Percentiles rank a stretch among this genome's conserved stretches.
These are phyloP conservation scores for Acipenser ruthenus DNA, from an alignment of 2,797 vertebrate genomes.

Conservation along the genomic window DNA sequence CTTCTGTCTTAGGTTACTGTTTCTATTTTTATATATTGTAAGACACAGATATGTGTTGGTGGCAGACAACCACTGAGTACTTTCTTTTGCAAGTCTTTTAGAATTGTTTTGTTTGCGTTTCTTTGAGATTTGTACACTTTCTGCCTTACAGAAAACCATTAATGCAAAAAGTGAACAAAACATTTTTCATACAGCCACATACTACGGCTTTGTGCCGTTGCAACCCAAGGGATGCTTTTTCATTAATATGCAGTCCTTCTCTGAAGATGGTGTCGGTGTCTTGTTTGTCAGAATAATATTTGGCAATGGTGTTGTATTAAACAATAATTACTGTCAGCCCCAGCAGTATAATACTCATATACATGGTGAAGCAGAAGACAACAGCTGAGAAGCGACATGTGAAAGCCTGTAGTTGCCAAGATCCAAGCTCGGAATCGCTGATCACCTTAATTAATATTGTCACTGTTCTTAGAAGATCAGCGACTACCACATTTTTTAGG, in stretches of 20 bases:
- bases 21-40: no score
- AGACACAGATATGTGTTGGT: constrained; percentile 58
- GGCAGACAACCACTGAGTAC: constrained; percentile 63
- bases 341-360: constrained; percentile 80
- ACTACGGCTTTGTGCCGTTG: constrained; percentile 44
- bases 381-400: constrained; percentile 79
- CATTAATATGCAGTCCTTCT: no score
- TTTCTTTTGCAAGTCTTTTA: constrained; percentile 40
- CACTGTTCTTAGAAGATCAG: constrained; percentile 78
- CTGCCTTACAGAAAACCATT: no score
- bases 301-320: no score
- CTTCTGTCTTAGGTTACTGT: no score
- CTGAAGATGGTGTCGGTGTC: no score
- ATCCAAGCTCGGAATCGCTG: constrained; percentile 58
- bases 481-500: constrained; percentile 84
- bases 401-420: constrained; percentile 50
- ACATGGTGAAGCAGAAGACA: constrained; percentile 87
- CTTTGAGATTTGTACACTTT: no score
- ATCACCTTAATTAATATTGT: constrained; percentile 77
- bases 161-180: no score
- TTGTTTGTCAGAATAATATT: no score
- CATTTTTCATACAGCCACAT: constrained; percentile 35
- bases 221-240: no score
- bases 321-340: constrained; percentile 57
- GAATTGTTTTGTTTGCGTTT: constrained; percentile 11